Conservation (phyloP, 2,797 vertebrate genomes). For the Coregonus sp. region DNA sequence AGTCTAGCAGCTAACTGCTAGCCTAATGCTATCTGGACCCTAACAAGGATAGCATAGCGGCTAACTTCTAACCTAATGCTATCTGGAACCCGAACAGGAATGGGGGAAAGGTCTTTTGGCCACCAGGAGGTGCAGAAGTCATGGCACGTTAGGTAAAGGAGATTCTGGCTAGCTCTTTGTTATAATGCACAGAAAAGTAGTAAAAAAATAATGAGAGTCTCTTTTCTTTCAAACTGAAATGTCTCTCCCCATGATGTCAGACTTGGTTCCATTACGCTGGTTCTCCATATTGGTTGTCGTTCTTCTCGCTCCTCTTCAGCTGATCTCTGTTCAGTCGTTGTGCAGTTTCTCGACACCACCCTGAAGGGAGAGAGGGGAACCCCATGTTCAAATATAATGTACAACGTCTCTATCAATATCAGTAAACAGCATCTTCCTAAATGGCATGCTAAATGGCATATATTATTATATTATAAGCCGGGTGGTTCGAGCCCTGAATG, state of each 20-base stretch:
- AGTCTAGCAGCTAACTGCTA: background rate
- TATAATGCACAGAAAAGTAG: slow-evolving; percentile 38
- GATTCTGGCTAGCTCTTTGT: slow-evolving; percentile 48
- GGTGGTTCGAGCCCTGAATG: no score
- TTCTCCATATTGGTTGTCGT: slow-evolving; percentile 34
- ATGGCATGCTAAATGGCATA: background rate
- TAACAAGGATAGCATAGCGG: no score
- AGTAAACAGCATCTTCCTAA: background rate
- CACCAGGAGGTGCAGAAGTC: slow-evolving; percentile 60
- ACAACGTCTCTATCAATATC: slow-evolving; percentile 19
- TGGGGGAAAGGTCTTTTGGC: slow-evolving; percentile 55
- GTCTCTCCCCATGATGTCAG: slow-evolving; percentile 27
- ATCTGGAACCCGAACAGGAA: background rate
- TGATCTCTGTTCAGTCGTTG: slow-evolving; percentile 77
- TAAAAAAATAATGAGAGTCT: slow-evolving; percentile 47
- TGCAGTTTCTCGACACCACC: slow-evolving; percentile 90
- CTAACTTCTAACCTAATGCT: no score
- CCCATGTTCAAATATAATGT: background rate
- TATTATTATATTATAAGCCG: no score
- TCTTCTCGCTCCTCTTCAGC: slow-evolving; percentile 40
- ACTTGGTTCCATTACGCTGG: slow-evolving; percentile 28
- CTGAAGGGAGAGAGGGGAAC: slow-evolving; percentile 61
- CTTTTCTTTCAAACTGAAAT: slow-evolving; percentile 37
- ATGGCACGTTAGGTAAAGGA: slow-evolving; percentile 64
- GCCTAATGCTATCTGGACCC: no score